Evolutionary conservation across 2,888 invertebrate species (phyloP), one percentile per base, ranked within the genome.

Genomic region (Heliconius aoede): DNA sequence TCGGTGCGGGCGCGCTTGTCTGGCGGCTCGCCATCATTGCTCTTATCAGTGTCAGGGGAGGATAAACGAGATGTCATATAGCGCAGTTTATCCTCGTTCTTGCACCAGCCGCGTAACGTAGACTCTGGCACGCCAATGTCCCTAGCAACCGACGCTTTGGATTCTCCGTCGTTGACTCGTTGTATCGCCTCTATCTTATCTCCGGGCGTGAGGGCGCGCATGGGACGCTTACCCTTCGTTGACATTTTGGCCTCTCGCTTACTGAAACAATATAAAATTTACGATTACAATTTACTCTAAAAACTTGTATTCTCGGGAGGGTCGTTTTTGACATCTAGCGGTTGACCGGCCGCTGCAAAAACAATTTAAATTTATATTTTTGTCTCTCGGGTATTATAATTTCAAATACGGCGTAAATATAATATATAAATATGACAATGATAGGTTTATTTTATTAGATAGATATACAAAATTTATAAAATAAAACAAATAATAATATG

Each of bases 121-220:
- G 97, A 97, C 89, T 98, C 98, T 0, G 98, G 97, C 26, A 98
- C 97, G 55, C 97, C 97, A 86, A 97, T 97, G 88, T 97, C 97
- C 4, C 97, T 95, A 3, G 97, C 97, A 1, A 98, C 97, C 0
- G 97, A 97, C 4, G 98, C 97, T 86, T 98, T 97, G 76, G 97
- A 97, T 89, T 97, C 97, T 73, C 97, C 97, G 88, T 97, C 96
- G 92, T 97, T 97, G 65, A 98, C 97, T 81, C 97, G 95, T 84
- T 97, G 96, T 83, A 98, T 97, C 58, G 97, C 97, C 85, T 96
- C 96, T 83, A 98, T 95, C 92, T 98, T 98, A 88, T 97, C 97
- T 80, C 96, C 95, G 69, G 97, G 96, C 80, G 97, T 96, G 82
- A 97, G 94, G 84, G 97, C 96, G 81, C 97, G 95, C 90, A 97